These are phyloP conservation scores for Stenotaenia linearis DNA, from an alignment of 2,888 invertebrate genomes.

Conservation along the genomic window DNA sequence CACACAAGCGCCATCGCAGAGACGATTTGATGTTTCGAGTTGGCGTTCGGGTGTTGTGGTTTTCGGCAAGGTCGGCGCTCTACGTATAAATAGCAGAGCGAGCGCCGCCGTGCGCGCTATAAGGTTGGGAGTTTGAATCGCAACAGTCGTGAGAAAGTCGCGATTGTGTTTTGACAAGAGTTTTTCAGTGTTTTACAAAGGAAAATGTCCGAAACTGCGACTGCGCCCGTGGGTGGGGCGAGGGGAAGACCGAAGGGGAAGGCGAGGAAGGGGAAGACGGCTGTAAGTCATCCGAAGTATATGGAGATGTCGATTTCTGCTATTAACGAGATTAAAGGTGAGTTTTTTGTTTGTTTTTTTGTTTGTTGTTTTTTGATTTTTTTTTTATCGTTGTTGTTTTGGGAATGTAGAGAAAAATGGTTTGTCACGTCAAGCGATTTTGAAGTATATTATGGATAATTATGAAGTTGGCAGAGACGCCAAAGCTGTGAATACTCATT, in stretches of 20 bases:
- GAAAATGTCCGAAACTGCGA: background rate
- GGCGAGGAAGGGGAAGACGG: conserved; percentile 41
- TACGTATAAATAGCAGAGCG: background rate
- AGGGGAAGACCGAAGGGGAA: background rate
- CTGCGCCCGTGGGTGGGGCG: background rate
- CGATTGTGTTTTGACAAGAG: background rate
- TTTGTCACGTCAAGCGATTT: conserved; percentile 50
- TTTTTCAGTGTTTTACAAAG: no score
- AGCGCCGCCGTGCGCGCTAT: background rate
- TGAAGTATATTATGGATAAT: conserved; percentile 47
- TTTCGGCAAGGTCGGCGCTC: background rate
- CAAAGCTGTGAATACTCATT: conserved; percentile 43
- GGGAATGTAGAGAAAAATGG: conserved; percentile 45
- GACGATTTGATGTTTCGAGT: background rate
- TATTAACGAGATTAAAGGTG: conserved; percentile 44
- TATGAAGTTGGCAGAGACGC: conserved; percentile 48
- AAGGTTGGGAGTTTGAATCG: background rate
- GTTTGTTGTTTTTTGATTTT: background rate
- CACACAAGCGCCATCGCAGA: background rate
- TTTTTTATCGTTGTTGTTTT: no score
- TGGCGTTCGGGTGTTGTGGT: background rate
- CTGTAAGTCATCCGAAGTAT: conserved; percentile 45
- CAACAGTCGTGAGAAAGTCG: background rate
- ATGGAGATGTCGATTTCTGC: conserved; percentile 48
- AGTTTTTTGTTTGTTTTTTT: background rate